phyloP scores from a whole-genome alignment of 1,140 invertebrate genomes.

The Drosophila subpulchrella region DNA sequence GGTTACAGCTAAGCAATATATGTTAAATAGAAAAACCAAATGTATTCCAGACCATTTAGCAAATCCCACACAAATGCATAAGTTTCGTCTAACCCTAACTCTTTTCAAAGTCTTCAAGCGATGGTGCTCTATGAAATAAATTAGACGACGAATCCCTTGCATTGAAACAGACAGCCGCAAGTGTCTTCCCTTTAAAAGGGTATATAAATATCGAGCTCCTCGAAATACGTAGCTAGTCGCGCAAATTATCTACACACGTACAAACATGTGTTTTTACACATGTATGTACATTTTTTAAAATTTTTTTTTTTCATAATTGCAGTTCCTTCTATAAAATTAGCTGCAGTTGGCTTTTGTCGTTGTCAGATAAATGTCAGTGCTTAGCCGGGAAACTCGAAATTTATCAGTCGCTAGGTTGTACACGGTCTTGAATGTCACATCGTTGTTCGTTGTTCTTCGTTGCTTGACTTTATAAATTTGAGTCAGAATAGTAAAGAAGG shows the following conservation, averaged over 20 bases:
- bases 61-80: not conserved
- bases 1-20: not conserved
- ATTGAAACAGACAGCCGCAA: conserved; percentile 4
- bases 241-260: conserved; percentile 57
- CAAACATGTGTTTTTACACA: conserved; percentile 25
- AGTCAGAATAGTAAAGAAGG: not conserved
- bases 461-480: not conserved
- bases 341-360: conserved; percentile 58
- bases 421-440: conserved; percentile 3
- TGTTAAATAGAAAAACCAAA: not conserved
- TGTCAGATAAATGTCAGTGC: conserved; percentile 61
- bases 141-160: not conserved
- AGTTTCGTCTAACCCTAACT: not conserved
- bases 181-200: conserved; percentile 21
- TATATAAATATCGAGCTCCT: conserved; percentile 41
- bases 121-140: not conserved
- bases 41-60: not conserved
- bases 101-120: not conserved
- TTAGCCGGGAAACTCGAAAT: conserved; percentile 51
- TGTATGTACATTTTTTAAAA: conserved; percentile 22
- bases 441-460: not conserved
- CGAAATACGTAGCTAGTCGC: conserved; percentile 35
- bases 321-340: conserved; percentile 47
- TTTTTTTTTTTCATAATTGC: conserved; percentile 52
- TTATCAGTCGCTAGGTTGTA: conserved; percentile 30